Evolutionary conservation across 2,888 invertebrate genomes (phyloP), one percentile per base, ranked within the genome.

Genomic region (Nomada fabriciana): DNA sequence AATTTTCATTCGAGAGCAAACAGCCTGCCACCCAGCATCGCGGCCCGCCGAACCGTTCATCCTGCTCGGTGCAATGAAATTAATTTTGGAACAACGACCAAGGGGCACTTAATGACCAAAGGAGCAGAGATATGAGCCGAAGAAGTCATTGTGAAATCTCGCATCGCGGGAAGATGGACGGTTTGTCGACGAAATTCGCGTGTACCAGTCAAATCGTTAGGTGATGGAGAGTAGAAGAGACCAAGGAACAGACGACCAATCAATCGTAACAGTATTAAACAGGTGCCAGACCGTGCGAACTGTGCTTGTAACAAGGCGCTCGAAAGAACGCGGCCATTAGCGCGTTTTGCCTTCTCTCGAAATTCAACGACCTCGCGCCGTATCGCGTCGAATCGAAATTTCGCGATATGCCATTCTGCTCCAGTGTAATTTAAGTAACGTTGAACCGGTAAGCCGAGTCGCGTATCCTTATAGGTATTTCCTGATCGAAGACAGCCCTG

Each of bases 301-400:
- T 92, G 92, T 93, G 92, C 89, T 92, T 92, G 92, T 87, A 83
- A 92, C 92, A 91, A 91, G 88, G 74, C 85, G 61, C 74, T 65
- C 55, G 65, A 50, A 53, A 79, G 47, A 64, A 61, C 79, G 68
- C 57, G 47, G 57, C 50, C 63, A 47, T 69, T 52, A 11, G 75
- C 43, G 65, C 52, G 20, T 52, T 57, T 80, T 36, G 55, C 25
- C 65, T 67, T 64, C 64, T 69, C 78, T 73, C 78, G 77, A 80
- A 52, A 68, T 60, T 29, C 7, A 29, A 20, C 71, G 20, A 50
- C 18, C 55, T 65, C 53, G n/a, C 53, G 53, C 7, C 42, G 13
- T 52, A 9, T 61, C 18, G n/a, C 20, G 50, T 9, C 1, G 23
- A 11, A 60, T n/a, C 5, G 55, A 61, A 42, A 47, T 55, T 15